Conservation (phyloP, 1,140 invertebrate species). For the Copidosoma floridanum region DNA sequence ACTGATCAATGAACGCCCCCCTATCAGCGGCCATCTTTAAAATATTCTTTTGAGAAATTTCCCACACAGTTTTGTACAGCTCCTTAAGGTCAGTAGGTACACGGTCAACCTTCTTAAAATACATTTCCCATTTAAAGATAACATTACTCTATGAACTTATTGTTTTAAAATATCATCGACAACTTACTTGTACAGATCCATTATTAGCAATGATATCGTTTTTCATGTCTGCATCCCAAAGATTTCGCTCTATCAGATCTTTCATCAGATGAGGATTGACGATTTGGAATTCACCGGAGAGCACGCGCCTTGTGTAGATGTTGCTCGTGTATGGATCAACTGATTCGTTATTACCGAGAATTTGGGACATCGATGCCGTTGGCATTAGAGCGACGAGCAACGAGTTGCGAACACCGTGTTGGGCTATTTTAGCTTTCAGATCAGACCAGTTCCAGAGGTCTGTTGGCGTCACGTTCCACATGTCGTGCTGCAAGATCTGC, state of each 20-base stretch:
- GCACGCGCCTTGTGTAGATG: conserved; percentile 90
- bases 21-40: conserved; percentile 98
- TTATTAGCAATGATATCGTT: conserved; percentile 88
- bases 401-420: conserved; percentile 92
- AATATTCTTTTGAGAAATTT: conserved; percentile 91
- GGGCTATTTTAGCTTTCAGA: conserved; percentile 82
- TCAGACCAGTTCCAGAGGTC: conserved; percentile 87
- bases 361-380: conserved; percentile 98
- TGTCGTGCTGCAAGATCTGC: conserved; percentile 92
- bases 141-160: neutral
- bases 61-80: conserved; percentile 98
- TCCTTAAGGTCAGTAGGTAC: conserved; percentile 89
- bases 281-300: conserved; percentile 87
- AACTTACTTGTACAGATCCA: conserved; percentile 81
- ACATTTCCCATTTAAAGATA: conserved; percentile 7
- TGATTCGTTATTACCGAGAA: conserved; percentile 97
- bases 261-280: conserved; percentile 95
- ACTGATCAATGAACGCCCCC: conserved; percentile 98
- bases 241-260: conserved; percentile 84
- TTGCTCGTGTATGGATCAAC: conserved; percentile 99
- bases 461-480: conserved; percentile 90
- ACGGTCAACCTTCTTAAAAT: conserved; percentile 71
- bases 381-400: conserved; percentile 96
- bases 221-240: conserved; percentile 98
- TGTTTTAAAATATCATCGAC: neutral